A percentile compares a stretch with the other conserved stretches of the same genome.
phyloP scores from a whole-genome alignment of 2,113 vertebrate genomes.

The Myotis yumanensis region DNA sequence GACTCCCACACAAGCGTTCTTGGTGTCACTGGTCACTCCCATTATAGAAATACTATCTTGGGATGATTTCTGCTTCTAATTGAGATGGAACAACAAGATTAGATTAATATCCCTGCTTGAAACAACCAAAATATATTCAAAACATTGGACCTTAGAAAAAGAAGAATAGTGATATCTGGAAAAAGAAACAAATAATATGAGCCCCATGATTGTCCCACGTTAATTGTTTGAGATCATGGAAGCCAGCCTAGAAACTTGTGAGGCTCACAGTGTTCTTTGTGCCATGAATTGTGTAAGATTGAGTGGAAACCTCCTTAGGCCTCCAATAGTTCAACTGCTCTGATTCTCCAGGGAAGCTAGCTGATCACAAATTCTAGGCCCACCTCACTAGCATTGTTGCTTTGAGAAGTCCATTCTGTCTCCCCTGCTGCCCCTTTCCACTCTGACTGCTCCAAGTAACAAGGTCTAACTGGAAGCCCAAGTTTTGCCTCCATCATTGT shows the following conservation, averaged over 20 bases:
- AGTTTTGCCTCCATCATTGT: constrained; percentile 25
- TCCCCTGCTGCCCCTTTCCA: constrained; percentile 6
- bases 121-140: background rate
- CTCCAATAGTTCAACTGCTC: background rate
- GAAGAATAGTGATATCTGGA: background rate
- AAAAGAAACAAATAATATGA: background rate
- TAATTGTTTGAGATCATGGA: background rate
- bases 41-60: background rate
- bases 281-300: background rate
- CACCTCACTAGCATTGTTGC: background rate
- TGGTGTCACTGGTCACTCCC: background rate
- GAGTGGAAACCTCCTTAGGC: background rate
- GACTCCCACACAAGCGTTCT: background rate
- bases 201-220: background rate
- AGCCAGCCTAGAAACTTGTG: background rate
- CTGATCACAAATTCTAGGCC: background rate
- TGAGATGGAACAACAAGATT: background rate
- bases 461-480: constrained; percentile 28
- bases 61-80: background rate
- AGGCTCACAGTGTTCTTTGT: background rate
- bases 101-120: background rate
- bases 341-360: constrained; percentile 5
- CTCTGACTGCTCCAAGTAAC: constrained; percentile 59
- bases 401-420: background rate
- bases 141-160: background rate